phyloP scores from a whole-genome alignment of 2,797 vertebrate species.

The Pelodytes ibericus region DNA sequence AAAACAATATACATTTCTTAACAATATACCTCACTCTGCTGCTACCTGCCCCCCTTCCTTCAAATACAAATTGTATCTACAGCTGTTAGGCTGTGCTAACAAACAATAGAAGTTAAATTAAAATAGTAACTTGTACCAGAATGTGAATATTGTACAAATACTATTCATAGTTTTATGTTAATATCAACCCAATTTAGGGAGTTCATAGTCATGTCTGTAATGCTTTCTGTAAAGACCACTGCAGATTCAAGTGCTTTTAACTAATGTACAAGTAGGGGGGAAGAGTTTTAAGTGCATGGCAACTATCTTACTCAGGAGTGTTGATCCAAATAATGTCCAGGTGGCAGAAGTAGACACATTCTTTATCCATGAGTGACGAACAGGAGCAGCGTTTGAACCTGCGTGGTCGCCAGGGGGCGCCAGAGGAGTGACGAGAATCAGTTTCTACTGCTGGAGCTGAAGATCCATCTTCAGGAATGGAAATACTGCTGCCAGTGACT shows the following conservation, averaged over 20 bases:
- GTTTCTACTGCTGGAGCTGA: conserved; percentile 36
- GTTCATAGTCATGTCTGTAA: not conserved
- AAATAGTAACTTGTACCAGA: not conserved
- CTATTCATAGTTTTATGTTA: not conserved
- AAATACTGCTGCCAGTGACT: conserved; percentile 32
- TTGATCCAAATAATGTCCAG: conserved; percentile 99
- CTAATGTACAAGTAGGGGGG: not conserved
- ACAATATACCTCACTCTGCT: not conserved
- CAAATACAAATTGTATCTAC: too few relatives aligned
- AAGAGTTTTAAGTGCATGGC: not conserved
- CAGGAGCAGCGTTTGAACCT: conserved; percentile 92
- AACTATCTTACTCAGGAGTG: conserved; percentile 87
- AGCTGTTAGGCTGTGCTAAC: too few relatives aligned
- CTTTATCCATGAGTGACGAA: conserved; percentile 88
- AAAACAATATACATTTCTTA: too few relatives aligned
- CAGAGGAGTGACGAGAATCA: conserved; percentile 59
- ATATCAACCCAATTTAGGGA: not conserved
- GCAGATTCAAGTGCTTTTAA: not conserved
- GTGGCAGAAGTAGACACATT: conserved; percentile 98
- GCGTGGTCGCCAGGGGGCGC: conserved; percentile 65
- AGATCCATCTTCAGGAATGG: conserved; percentile 56
- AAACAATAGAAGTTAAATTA: too few relatives aligned
- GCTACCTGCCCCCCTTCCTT: too few relatives aligned
- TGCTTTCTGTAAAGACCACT: not conserved
- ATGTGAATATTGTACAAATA: not conserved